phyloP scores from a whole-genome alignment of 1,140 invertebrate genomes.

The Melipona quadrifasciata region DNA sequence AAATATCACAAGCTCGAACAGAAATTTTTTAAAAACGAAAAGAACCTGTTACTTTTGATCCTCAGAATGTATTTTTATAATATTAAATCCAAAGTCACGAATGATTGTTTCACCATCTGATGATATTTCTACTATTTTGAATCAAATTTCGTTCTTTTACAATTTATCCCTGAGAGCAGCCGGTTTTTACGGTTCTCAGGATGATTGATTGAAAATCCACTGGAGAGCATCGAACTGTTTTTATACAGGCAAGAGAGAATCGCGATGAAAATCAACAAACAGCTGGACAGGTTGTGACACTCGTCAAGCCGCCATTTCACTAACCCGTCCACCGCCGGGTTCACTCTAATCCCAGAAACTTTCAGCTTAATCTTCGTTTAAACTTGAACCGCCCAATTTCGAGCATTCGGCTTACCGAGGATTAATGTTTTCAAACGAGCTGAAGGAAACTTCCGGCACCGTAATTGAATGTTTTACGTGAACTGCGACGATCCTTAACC shows the following conservation, averaged over 20 bases:
- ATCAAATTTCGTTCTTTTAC: not conserved
- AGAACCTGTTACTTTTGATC: too few species aligned
- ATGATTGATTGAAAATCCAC: not conserved
- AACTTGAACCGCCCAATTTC: constrained; percentile 62
- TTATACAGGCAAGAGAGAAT: not conserved
- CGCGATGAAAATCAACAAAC: not conserved
- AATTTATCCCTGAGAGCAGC: not conserved
- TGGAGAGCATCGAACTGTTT: not conserved
- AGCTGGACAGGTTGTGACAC: not conserved
- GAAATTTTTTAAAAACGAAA: too few species aligned
- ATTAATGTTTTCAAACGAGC: constrained; percentile 63
- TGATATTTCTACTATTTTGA: not conserved
- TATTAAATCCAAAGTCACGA: not conserved
- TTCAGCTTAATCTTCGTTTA: constrained; percentile 65
- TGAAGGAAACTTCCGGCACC: constrained; percentile 55
- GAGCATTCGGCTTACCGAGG: constrained; percentile 54
- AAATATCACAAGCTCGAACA: too few species aligned
- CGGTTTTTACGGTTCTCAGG: not conserved
- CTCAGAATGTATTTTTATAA: not conserved
- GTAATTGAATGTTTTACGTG: constrained; percentile 66
- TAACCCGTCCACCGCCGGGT: constrained; percentile 20
- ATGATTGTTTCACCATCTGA: not conserved
- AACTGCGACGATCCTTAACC: constrained; percentile 29
- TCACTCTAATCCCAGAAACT: constrained; percentile 56
- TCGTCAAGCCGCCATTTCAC: constrained; percentile 33